These are phyloP conservation scores for Pyrocoelia pectoralis DNA, from an alignment of 2,888 invertebrate genomes.

Conservation along the genomic window DNA sequence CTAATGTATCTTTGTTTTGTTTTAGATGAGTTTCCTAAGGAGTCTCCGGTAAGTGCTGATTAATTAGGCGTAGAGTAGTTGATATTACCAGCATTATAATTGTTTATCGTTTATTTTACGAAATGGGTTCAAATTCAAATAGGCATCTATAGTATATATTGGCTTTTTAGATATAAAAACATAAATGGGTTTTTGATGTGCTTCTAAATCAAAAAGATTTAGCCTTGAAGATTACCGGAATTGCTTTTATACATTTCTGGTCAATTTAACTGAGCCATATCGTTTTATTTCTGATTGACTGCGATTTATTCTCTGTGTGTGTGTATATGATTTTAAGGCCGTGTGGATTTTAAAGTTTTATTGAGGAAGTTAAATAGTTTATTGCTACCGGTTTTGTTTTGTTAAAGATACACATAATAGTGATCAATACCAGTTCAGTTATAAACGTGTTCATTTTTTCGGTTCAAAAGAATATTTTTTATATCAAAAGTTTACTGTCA, in stretches of 20 bases:
- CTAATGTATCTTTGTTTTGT: too few species aligned
- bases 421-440: not conserved
- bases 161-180: constrained; percentile 30
- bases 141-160: constrained; percentile 15
- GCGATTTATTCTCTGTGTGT: constrained; percentile 36
- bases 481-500: constrained; percentile 1
- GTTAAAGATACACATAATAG: not conserved
- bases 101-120: not conserved
- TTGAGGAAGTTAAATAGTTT: constrained; percentile 14
- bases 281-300: constrained; percentile 46
- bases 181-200: constrained; percentile 33
- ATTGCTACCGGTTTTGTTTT: not conserved
- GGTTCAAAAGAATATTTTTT: constrained; percentile 2
- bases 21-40: too few species aligned
- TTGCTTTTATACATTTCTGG: constrained; percentile 38
- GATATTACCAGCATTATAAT: too few species aligned
- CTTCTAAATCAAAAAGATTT: constrained; percentile 36
- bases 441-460: not conserved
- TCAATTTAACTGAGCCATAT: constrained; percentile 48
- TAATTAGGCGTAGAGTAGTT: too few species aligned
- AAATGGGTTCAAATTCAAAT: constrained; percentile 8
- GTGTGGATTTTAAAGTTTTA: constrained; percentile 29
- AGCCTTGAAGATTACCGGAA: constrained; percentile 24
- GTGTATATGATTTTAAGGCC: constrained; percentile 23
- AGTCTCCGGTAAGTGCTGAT: too few species aligned